These are phyloP conservation scores for Isotomurus palustris DNA, from an alignment of 2,888 invertebrate genomes.

Conservation along the genomic window DNA sequence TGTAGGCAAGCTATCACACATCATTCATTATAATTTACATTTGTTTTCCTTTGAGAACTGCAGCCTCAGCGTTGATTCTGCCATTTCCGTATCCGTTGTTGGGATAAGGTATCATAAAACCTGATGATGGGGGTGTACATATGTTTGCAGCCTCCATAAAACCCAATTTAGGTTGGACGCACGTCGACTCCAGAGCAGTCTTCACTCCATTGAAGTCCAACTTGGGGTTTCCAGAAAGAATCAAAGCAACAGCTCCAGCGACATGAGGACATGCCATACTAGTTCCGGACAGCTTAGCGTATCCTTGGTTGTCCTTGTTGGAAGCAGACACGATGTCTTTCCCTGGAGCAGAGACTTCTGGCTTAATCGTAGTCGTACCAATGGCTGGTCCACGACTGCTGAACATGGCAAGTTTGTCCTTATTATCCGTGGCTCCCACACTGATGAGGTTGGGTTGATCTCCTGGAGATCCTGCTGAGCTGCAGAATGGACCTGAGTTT, in stretches of 20 bases:
- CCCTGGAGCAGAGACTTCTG: constrained; percentile 2
- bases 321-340: background rate
- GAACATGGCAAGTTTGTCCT: background rate
- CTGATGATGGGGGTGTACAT: background rate
- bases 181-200: background rate
- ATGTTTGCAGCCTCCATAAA: background rate
- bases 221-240: background rate
- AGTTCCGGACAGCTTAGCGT: background rate
- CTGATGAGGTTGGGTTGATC: constrained; percentile 6
- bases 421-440: background rate
- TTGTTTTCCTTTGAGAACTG: too few species aligned
- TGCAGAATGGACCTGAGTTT: constrained; percentile 2
- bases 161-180: background rate
- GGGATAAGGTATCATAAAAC: background rate
- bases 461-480: constrained; percentile 2
- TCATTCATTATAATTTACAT: too few species aligned
- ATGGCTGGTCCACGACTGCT: background rate
- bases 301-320: background rate
- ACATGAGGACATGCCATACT: constrained; percentile 2
- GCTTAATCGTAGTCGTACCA: background rate
- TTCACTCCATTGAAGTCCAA: background rate
- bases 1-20: too few species aligned
- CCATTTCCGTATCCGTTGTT: background rate
- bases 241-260: background rate
- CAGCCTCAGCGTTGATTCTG: background rate